Conservation (phyloP, 1,140 invertebrate genomes). For the Hyposmocoma kahamanoa region DNA sequence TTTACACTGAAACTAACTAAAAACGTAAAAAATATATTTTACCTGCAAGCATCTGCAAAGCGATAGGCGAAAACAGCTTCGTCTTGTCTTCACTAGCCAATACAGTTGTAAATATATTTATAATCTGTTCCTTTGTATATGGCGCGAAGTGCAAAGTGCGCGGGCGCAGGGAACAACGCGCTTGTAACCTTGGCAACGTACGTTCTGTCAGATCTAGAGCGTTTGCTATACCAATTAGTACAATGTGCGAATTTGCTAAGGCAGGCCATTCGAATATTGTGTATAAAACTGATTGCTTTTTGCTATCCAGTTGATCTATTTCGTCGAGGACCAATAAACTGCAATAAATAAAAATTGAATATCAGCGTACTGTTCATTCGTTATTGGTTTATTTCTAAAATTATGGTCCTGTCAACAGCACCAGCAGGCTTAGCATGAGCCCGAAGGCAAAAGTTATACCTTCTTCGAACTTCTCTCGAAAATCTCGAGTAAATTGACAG, state of each 20-base stretch:
- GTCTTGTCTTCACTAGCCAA: slow-evolving; percentile 80
- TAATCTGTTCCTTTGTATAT: slow-evolving; percentile 92
- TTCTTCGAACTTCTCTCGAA: too few species aligned
- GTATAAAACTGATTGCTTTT: slow-evolving; percentile 92
- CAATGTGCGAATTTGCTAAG: slow-evolving; percentile 78
- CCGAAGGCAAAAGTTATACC: too few species aligned
- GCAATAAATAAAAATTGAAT: slow-evolving; percentile 52
- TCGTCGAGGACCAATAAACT: slow-evolving; percentile 95
- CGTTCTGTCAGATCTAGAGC: slow-evolving; percentile 96
- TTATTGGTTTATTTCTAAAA: too few species aligned
- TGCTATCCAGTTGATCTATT: slow-evolving; percentile 92
- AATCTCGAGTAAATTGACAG: too few species aligned
- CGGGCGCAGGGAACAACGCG: slow-evolving; percentile 81
- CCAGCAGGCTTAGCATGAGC: too few species aligned
- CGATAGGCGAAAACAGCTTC: slow-evolving; percentile 85
- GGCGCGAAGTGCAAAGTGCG: slow-evolving; percentile 92
- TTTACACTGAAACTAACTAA: too few species aligned
- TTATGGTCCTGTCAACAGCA: too few species aligned
- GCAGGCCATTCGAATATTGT: slow-evolving; percentile 96
- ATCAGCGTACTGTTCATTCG: too few species aligned
- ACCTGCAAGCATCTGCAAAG: slow-evolving; percentile 90
- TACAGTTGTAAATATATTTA: slow-evolving; percentile 87
- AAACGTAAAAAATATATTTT: too few species aligned
- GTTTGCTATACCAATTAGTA: slow-evolving; percentile 96
- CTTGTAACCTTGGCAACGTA: slow-evolving; percentile 89